phyloP scores from a whole-genome alignment of 2,888 invertebrate species.

The Heteromyza rotundicornis region DNA sequence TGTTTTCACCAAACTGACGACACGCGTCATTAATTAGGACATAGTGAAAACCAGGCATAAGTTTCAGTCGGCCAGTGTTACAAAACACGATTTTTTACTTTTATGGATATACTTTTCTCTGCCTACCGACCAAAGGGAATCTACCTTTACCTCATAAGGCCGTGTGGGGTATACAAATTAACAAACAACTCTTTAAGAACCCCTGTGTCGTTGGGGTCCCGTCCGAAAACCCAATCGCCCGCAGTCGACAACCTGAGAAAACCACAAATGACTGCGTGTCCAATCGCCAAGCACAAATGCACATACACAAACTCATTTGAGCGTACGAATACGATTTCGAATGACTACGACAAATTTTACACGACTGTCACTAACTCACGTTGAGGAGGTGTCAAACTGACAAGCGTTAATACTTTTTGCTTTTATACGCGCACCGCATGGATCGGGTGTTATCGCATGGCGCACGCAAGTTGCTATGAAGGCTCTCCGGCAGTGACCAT shows the following conservation, averaged over 20 bases:
- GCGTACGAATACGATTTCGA: not conserved
- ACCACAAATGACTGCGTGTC: slow-evolving; percentile 32
- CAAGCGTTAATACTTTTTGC: slow-evolving; percentile 41
- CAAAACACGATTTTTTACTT: too few species aligned
- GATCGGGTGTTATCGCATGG: not conserved
- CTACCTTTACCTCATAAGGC: too few species aligned
- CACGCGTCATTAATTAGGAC: too few species aligned
- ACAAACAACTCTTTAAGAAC: too few species aligned
- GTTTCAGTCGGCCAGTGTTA: too few species aligned
- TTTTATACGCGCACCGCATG: slow-evolving; percentile 7
- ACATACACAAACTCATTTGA: not conserved
- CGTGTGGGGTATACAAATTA: too few species aligned
- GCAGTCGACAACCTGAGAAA: not conserved
- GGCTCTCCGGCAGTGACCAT: not conserved
- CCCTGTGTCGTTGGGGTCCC: not conserved
- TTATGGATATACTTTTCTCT: too few species aligned
- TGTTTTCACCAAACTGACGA: too few species aligned
- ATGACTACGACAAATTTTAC: slow-evolving; percentile 7
- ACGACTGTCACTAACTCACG: slow-evolving; percentile 15
- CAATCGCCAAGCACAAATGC: slow-evolving; percentile 31
- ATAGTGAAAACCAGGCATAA: too few species aligned
- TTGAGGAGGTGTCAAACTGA: slow-evolving; percentile 51
- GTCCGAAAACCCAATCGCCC: not conserved
- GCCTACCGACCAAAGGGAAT: too few species aligned
- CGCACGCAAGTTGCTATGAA: not conserved